Base-by-base conservation (phyloP, 2,797 vertebrate species). In the Xiphophorus birchmanni region DNA sequence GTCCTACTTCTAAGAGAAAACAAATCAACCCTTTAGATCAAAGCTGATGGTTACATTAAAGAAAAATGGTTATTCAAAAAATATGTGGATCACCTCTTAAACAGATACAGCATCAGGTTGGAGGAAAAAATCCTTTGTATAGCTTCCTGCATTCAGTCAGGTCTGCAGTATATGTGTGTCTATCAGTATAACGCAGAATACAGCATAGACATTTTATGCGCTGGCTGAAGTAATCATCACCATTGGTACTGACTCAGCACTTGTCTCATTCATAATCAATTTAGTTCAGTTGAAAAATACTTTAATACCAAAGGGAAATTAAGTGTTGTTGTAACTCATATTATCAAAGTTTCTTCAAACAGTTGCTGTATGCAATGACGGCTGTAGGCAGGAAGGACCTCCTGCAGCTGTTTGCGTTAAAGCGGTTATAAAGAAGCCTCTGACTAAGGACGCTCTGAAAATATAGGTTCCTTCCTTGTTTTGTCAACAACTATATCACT, bases 91-190 rank as follows among this genome's bases (percentile, higher is more conserved):
- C 29, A 44, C 65, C 26, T 78, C 50, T 74, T 17, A 75, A 23
- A 50, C 23, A 1, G 35, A 73, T 32, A 23, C 37, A 54, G 40
- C 26, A n/a, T 81, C 65, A 71, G 63, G 58, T 47, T 45, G n/a
- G 71, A 77, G 37, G 5, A 37, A 40, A 72, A 67, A 37, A 15
- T 71, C 44, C 42, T 60, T 44, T 48, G 29, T 75, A 60, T 74
- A 67, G 2, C 83, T 87, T 67, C 75, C 74, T 63, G 76, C 60
- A 69, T 77, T 80, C 69, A 69, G 81, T 86, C 81, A 91, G 35
- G 35, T 76, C 23, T 74, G 23, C 54, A 48, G 47, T 82, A 75
- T 73, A 67, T 56, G 74, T 79, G 56, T 17, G 52, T 76, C 2
- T 78, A 29, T 58, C 72, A 54, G 69, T 60, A 76, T 54, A 15